Base-by-base conservation (phyloP, 2,888 invertebrate species). In the Pollenia amentaria region DNA sequence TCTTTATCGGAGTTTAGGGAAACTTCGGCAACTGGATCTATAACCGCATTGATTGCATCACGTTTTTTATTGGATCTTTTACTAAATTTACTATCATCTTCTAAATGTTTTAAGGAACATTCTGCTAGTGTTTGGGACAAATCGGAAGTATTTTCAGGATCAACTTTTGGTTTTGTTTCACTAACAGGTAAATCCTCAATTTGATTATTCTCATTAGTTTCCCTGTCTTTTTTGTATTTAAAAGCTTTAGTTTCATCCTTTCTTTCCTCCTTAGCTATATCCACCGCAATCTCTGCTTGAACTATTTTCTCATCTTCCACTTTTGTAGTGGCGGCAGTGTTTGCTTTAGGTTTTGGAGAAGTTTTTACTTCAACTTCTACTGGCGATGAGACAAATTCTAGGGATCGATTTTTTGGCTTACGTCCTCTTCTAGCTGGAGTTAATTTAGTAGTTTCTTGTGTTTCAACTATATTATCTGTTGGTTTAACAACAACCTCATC, bases 371-470 rank as follows among this genome's bases (percentile, higher is more conserved):
- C 60, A 8, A 29, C 0, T n/a, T 40, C 2, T 0, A 12, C 40
- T 12, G 62, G 11, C 10, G 18, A 3, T 60, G 51, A 0, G 29
- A 6, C 2, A 11, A 62, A 6, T 48, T 84, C 84, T 4, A 38
- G 0, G 11, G 55, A 1, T 64, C 73, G 80, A 75, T 76, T 80
- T 87, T 84, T 87, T 9, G 77, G 72, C 57, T 87, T 84, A 16
- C 80, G 84, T 2, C 72, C 75, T 77, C 76, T 73, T 77, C 14
- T 81, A 12, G 51, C 21, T 0, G 77, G 76, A 0, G 77, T 69
- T 2, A 46, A 29, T 60, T 83, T 79, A 21, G 12, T 18, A 4
- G 10, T 21, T 60, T 80, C 79, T 38, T 38, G 40, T 6, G 11
- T 2, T 62, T 80, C 60, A 14, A 18, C 12, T 38, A 60, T 6